Conservation (phyloP, 2,797 vertebrate species). For the Malacoraja senta region DNA sequence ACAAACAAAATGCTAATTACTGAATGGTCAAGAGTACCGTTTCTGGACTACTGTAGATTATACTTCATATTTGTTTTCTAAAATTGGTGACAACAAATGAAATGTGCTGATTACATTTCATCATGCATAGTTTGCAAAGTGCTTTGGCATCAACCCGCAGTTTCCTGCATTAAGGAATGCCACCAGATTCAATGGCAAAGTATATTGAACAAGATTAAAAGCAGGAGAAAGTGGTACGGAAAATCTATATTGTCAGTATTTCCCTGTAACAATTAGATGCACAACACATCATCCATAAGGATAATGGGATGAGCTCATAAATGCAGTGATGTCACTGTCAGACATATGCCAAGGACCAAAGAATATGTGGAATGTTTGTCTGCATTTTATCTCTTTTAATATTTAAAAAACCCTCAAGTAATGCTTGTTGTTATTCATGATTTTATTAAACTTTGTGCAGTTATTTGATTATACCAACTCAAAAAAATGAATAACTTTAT, state of each 20-base stretch:
- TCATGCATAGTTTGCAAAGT: background rate
- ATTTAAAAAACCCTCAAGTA: background rate
- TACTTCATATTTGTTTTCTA: background rate
- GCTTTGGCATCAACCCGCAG: background rate
- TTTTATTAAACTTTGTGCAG: background rate
- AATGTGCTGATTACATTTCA: background rate
- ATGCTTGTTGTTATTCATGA: background rate
- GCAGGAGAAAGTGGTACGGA: too few relatives aligned
- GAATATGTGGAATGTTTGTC: background rate
- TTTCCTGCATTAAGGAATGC: background rate
- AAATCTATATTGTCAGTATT: background rate
- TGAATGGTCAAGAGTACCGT: background rate
- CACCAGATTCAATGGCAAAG: background rate
- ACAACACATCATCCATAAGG: background rate
- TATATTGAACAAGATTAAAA: background rate
- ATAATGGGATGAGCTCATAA: background rate
- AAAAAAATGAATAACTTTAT: background rate
- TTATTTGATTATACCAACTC: background rate
- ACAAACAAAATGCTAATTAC: conserved; percentile 8
- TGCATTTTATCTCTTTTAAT: background rate
- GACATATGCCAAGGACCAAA: background rate
- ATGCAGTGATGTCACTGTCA: background rate
- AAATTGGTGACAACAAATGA: background rate
- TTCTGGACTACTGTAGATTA: background rate
- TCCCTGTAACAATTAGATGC: background rate